Conservation (phyloP, 53 echinoderm and acorn worm genomes). For the Patiria pectinifera region DNA sequence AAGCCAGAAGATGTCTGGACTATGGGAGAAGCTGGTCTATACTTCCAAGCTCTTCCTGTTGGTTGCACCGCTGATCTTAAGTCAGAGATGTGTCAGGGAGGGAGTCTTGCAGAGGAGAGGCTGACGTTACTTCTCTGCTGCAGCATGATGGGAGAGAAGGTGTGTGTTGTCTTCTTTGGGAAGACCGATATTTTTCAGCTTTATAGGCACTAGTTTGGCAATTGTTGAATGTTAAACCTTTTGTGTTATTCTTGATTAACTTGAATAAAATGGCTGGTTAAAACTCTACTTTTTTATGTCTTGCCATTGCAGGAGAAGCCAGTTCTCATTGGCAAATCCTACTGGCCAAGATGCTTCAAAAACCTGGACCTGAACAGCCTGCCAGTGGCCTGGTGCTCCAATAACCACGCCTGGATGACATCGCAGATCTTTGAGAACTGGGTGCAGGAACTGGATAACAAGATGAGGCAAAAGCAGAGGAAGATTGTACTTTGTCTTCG, state of each 20-base stretch:
- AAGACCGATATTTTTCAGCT: too few relatives aligned
- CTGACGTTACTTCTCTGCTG: too few relatives aligned
- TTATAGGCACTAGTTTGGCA: too few relatives aligned
- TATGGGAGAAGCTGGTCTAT: constrained; percentile 29
- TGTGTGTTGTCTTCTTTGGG: too few relatives aligned
- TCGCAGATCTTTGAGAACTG: constrained; percentile 42
- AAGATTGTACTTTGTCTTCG: constrained; percentile 53
- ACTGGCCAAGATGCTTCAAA: constrained; percentile 48
- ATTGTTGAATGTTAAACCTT: too few relatives aligned
- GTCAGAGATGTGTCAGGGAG: constrained; percentile 4
- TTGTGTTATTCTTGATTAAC: too few relatives aligned
- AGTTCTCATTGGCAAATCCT: constrained; percentile 30
- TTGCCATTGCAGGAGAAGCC: constrained; percentile 42
- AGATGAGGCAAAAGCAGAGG: constrained; percentile 39
- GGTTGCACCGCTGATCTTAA: neutral
- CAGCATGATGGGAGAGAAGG: too few relatives aligned
- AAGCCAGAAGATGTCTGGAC: constrained; percentile 33
- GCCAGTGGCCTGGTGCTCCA: constrained; percentile 34
- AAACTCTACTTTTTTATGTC: neutral
- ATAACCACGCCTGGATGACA: constrained; percentile 57
- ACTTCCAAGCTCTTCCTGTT: constrained; percentile 30
- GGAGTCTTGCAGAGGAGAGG: neutral
- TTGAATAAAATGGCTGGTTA: too few relatives aligned
- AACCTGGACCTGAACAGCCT: constrained; percentile 30
- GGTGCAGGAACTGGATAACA: constrained; percentile 8